Percentiles rank a stretch among this genome's conserved stretches.
Conservation (phyloP, 2,113 vertebrate species). For the Otis tarda region DNA sequence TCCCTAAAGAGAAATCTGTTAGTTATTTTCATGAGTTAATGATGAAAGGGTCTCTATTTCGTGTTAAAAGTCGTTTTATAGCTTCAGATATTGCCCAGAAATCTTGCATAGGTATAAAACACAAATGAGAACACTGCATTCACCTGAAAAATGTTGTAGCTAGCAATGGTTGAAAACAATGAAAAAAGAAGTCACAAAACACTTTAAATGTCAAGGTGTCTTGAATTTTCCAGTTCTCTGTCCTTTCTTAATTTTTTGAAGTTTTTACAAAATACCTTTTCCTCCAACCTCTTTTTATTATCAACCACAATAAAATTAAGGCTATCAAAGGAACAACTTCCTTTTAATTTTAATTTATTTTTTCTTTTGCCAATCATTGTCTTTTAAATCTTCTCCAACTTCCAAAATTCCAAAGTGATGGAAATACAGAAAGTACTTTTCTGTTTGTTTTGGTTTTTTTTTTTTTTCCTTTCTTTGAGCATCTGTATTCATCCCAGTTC, state of each 20-base stretch:
- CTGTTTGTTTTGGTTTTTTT: background rate
- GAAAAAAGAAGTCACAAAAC: background rate
- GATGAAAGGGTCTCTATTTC: background rate
- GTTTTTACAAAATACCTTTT: background rate
- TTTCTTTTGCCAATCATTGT: background rate
- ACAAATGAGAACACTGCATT: background rate
- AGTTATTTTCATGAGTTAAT: background rate
- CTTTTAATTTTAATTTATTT: background rate
- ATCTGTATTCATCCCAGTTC: background rate
- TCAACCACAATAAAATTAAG: background rate
- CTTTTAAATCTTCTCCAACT: background rate
- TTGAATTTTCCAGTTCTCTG: background rate
- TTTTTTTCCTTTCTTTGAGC: background rate
- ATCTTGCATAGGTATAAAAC: background rate
- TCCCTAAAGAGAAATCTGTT: background rate
- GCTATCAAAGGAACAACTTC: background rate
- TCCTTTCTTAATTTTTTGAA: background rate
- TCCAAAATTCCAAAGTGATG: background rate
- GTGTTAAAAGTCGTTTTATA: background rate
- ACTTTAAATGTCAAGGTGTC: background rate
- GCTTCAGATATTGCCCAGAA: background rate
- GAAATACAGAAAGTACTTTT: background rate
- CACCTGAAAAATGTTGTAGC: background rate
- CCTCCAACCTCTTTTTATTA: background rate
- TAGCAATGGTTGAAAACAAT: background rate